A percentile compares a stretch with the other conserved stretches of the same genome.
These are phyloP conservation scores for Conger conger DNA, from an alignment of 2,113 vertebrate genomes.

Conservation along the genomic window DNA sequence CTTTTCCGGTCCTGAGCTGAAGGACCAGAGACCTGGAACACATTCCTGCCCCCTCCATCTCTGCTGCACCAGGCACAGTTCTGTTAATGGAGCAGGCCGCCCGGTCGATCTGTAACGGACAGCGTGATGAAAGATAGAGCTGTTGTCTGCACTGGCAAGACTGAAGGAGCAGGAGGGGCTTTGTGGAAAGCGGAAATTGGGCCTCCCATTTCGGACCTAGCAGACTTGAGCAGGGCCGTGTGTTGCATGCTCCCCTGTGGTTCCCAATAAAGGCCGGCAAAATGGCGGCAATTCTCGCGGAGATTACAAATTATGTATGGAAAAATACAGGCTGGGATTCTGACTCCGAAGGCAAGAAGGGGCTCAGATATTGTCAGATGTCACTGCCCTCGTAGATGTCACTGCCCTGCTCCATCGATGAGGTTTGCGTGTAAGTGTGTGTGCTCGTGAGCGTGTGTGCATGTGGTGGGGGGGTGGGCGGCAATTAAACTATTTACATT, in stretches of 20 bases:
- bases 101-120: neutral
- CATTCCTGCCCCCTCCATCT: too few species aligned
- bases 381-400: neutral
- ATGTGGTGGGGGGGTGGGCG: neutral
- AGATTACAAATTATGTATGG: conserved; percentile 17
- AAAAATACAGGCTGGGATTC: conserved; percentile 16
- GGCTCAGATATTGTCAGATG: neutral
- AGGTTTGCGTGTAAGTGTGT: neutral
- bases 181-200: neutral
- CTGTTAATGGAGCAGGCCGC: too few species aligned
- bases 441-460: neutral
- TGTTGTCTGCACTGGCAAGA: neutral
- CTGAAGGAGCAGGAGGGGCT: too few species aligned
- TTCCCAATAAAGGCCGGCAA: neutral
- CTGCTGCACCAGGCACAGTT: too few species aligned
- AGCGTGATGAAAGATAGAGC: neutral
- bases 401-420: neutral
- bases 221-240: neutral
- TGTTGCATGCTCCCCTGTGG: neutral
- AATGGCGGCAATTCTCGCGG: conserved; percentile 15
- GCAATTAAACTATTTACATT: too few species aligned
- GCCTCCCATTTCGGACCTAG: neutral
- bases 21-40: neutral
- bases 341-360: neutral
- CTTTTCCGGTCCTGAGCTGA: too few species aligned